Evolutionary conservation across 2,113 vertebrate genomes (phyloP), one percentile per base, ranked within the genome.

Genomic region (Noturus placidus): DNA sequence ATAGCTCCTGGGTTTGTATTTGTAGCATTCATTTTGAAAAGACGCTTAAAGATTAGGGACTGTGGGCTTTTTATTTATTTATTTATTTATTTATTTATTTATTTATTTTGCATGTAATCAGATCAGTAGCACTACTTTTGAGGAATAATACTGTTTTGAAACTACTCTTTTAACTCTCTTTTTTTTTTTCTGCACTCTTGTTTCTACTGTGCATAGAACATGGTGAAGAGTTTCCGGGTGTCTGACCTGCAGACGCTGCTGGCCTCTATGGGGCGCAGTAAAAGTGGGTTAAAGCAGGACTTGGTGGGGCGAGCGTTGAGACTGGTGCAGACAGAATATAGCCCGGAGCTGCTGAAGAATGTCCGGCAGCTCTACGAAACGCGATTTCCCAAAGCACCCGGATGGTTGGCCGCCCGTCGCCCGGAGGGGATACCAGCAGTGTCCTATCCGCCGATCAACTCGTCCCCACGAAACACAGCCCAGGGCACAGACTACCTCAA

Each of bases 211-310:
- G 86, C 4, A 0, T 82, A 99, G 98, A 99, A 99, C 95, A 99
- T 99, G 98, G 98, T 99, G 93, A 99, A 99, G 97, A 99, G 98
- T 95, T 99, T 99, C 94, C 96, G 98, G 93, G 98, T 99, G 90
- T 99, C 98, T 91, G 98, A 99, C 95, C 97, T 99, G 92, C 98
- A 99, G 95, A 98, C 98, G 89, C 96, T 99, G 93, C 95, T 99
- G 93, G 97, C 98, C 91, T 99, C 97, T 27, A 99, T 99, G 91
- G 98, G 98, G 85, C 97, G 98, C 92, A 99, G 97, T 95, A 99
- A 99, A 94, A 99, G 98, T 25, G 98, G 98, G 84, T 95, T 99
- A 91, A 99, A 99, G 93, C 98, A 99, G 86, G 98, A 99, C 91
- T 96, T 99, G 90, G 98, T 99, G 90, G 97, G 97, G 5, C 94